Conservation (phyloP, 2,888 invertebrate genomes). For the Tupiocoris notatus region DNA sequence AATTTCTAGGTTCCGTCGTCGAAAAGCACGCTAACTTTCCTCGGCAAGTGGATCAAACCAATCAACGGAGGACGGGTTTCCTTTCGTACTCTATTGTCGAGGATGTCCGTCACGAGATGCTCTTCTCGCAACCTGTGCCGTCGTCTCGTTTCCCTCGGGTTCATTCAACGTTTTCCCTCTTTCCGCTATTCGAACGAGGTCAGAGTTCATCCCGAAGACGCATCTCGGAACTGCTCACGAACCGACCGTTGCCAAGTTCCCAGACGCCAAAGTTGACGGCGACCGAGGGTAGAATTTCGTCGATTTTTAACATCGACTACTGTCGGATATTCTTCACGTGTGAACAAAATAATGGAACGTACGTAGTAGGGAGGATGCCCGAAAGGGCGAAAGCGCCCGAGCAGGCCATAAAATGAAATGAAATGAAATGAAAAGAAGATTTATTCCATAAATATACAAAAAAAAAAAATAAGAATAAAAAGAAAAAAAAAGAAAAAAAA, state of each 20-base stretch:
- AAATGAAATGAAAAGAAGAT: too few relatives aligned
- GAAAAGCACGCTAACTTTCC: constrained; percentile 32
- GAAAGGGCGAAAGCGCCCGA: too few relatives aligned
- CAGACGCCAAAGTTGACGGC: background rate
- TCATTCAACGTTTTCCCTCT: background rate
- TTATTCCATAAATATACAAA: too few relatives aligned
- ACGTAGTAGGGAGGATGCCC: too few relatives aligned
- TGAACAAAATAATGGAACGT: too few relatives aligned
- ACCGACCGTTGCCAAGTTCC: background rate
- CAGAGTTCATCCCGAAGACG: constrained; percentile 22
- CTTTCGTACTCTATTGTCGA: background rate
- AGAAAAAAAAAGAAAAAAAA: too few relatives aligned
- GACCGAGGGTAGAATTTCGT: background rate
- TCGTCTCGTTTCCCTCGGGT: background rate
- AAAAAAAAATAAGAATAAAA: too few relatives aligned
- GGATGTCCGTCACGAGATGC: constrained; percentile 26
- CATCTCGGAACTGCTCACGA: constrained; percentile 17
- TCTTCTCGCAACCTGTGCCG: background rate
- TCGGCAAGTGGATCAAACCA: constrained; percentile 34
- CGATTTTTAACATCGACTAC: too few relatives aligned
- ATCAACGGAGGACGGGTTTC: constrained; percentile 15
- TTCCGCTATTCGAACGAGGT: background rate
- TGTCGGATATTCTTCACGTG: too few relatives aligned
- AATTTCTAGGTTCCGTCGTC: background rate
- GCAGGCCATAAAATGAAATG: too few relatives aligned